Conservation (phyloP, 2,113 vertebrate genomes). For the Forbesichthys agassizii region DNA sequence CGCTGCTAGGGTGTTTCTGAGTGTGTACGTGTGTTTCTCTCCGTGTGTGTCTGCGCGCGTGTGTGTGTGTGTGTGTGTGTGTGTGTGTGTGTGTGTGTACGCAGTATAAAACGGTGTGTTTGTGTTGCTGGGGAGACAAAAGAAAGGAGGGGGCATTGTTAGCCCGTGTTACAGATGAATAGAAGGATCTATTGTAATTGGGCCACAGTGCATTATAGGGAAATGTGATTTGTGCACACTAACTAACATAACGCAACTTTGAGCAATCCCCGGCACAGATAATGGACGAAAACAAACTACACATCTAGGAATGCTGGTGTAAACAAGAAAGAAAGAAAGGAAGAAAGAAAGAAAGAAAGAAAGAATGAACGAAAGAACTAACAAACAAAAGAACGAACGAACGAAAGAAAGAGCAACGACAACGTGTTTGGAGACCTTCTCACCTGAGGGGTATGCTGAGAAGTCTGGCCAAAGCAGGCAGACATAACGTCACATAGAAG, state of each 20-base stretch:
- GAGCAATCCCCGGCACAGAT: constrained; percentile 33
- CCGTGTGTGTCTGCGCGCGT: constrained; percentile 30
- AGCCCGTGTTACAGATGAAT: constrained; percentile 43
- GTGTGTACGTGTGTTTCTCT: constrained; percentile 8
- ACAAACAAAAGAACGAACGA: not conserved
- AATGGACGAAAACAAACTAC: constrained; percentile 10
- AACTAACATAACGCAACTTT: constrained; percentile 25
- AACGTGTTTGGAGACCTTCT: constrained; percentile 56
- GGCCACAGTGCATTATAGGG: constrained; percentile 46
- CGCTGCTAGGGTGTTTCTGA: constrained; percentile 45
- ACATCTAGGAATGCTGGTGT: not conserved
- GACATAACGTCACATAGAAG: constrained; percentile 37
- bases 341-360: not conserved
- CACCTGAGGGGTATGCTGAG: constrained; percentile 78
- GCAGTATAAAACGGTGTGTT: not conserved
- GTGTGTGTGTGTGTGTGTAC: constrained; percentile 3
- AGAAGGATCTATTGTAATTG: constrained; percentile 51
- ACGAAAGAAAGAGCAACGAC: not conserved
- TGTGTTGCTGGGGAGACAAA: constrained; percentile 1
- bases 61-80: not conserved
- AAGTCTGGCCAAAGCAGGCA: constrained; percentile 75
- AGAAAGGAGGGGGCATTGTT: not conserved
- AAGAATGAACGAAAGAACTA: not conserved
- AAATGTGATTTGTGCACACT: constrained; percentile 29
- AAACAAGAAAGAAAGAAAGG: not conserved